A percentile compares a stretch with the other conserved stretches of the same genome.
Evolutionary conservation across 2,797 vertebrate genomes (phyloP).

Genomic region (Adrianichthys oophorus): DNA sequence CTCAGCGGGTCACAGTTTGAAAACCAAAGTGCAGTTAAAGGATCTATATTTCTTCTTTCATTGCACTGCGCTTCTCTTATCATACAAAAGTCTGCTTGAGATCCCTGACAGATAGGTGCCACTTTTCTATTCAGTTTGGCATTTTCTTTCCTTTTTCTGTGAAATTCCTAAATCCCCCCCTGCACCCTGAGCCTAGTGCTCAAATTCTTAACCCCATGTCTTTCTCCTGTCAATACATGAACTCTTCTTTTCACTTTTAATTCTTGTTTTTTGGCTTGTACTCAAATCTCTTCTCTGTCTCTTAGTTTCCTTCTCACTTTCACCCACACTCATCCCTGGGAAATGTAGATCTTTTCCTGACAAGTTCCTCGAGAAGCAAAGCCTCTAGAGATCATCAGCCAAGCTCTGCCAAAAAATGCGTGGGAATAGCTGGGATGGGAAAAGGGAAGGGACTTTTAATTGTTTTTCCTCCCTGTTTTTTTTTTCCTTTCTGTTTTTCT

Average conservation of each 20-base stretch:
- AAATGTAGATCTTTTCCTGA: conserved; percentile 96
- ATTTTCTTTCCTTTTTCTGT: conserved; percentile 69
- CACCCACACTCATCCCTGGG: conserved; percentile 87
- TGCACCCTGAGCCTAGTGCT: conserved; percentile 64
- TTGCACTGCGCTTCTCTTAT: conserved; percentile 62
- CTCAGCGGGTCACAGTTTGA: conserved; percentile 75
- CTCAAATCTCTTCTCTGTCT: conserved; percentile 72
- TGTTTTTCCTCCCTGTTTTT: conserved; percentile 73
- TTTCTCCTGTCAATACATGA: conserved; percentile 72
- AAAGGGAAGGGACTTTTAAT: conserved; percentile 85
- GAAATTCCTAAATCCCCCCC: conserved; percentile 64
- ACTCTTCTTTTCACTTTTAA: conserved; percentile 73
- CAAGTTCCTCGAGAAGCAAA: conserved; percentile 97
- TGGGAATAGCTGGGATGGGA: conserved; percentile 97
- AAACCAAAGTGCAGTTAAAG: conserved; percentile 82
- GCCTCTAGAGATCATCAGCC: conserved; percentile 92
- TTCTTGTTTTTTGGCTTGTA: conserved; percentile 63
- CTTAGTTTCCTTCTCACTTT: conserved; percentile 77
- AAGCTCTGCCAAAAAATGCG: conserved; percentile 95
- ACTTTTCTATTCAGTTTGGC: conserved; percentile 68
- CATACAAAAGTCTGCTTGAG: conserved; percentile 71
- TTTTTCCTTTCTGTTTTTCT: conserved; percentile 68
- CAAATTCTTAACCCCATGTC: conserved; percentile 71
- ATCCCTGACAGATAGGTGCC: conserved; percentile 71
- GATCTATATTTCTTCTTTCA: conserved; percentile 72